Evolutionary conservation across 1,140 invertebrate genomes (phyloP).

Genomic region (Aphaenogaster rudis): DNA sequence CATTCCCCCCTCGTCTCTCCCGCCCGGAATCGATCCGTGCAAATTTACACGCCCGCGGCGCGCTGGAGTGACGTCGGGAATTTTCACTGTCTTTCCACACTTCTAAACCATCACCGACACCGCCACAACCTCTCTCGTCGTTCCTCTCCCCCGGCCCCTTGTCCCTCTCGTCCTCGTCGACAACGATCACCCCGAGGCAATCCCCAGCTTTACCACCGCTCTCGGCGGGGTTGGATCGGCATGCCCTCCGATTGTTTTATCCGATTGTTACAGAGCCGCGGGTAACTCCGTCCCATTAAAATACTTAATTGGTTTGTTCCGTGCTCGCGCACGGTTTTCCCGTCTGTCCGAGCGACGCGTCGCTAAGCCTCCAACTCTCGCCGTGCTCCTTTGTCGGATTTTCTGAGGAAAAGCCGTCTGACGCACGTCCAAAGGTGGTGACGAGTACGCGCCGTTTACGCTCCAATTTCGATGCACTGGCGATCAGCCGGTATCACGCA

Average conservation of each 20-base stretch:
- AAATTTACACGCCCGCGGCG: conserved; percentile 76
- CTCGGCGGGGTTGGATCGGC: conserved; percentile 25
- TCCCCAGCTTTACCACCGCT: conserved; percentile 18
- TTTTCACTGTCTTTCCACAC: conserved; percentile 78
- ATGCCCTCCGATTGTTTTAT: conserved; percentile 72
- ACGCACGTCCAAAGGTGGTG: neutral
- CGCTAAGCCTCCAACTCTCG: neutral
- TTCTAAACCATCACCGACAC: conserved; percentile 48
- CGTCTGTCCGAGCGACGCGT: neutral
- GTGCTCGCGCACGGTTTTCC: conserved; percentile 57
- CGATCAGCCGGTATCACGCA: conserved; percentile 69
- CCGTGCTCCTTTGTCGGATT: neutral
- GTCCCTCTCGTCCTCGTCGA: conserved; percentile 21
- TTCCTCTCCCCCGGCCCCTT: conserved; percentile 6
- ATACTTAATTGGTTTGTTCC: conserved; percentile 81
- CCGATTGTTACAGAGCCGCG: conserved; percentile 70
- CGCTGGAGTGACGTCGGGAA: conserved; percentile 78
- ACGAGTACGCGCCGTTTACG: conserved; percentile 29
- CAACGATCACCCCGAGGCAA: conserved; percentile 53
- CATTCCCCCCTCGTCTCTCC: conserved; percentile 12
- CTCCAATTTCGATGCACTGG: conserved; percentile 37
- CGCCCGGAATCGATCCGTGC: conserved; percentile 79
- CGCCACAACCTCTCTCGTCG: conserved; percentile 29
- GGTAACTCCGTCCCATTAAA: conserved; percentile 72
- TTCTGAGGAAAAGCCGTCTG: neutral